Percentiles rank a stretch among this genome's conserved stretches.
phyloP scores from a whole-genome alignment of 1,140 invertebrate species.

The Dendroctonus ponderosae region DNA sequence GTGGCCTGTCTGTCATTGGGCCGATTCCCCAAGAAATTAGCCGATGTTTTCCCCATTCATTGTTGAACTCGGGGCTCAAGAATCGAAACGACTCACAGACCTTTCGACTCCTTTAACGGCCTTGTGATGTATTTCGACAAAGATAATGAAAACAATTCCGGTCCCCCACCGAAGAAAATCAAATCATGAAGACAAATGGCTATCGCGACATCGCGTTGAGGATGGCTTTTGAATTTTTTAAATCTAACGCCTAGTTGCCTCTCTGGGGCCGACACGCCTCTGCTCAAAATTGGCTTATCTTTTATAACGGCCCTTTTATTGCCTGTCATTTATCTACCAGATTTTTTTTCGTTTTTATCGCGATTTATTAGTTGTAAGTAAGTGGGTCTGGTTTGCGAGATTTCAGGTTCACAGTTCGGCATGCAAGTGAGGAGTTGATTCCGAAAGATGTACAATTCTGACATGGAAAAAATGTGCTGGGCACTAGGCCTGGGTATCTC shows the following conservation, averaged over 20 bases:
- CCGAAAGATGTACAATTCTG: too few species aligned
- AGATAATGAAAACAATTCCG: slow-evolving; percentile 24
- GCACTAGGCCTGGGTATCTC: too few species aligned
- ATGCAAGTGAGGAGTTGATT: too few species aligned
- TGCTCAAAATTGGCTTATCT: slow-evolving; percentile 18
- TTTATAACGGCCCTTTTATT: slow-evolving; percentile 14
- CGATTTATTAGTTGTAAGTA: too few species aligned
- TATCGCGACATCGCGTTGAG: slow-evolving; percentile 8
- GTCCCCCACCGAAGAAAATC: slow-evolving; percentile 14
- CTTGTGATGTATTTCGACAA: slow-evolving; percentile 7
- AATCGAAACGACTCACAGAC: too few species aligned
- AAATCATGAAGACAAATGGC: slow-evolving; percentile 25
- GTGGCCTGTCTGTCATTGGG: slow-evolving; percentile 45
- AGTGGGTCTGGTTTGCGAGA: too few species aligned
- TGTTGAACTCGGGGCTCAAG: neutral
- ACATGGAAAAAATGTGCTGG: too few species aligned
- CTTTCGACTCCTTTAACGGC: too few species aligned
- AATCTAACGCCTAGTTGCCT: slow-evolving; percentile 12
- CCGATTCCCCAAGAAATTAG: slow-evolving; percentile 36
- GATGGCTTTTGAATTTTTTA: slow-evolving; percentile 26
- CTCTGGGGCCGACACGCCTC: slow-evolving; percentile 5
- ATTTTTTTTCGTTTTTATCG: too few species aligned
- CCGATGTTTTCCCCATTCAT: neutral
- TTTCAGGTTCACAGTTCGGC: too few species aligned
- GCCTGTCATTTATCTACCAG: slow-evolving; percentile 4